phyloP scores from a whole-genome alignment of 1,140 invertebrate species.

The Homalodisca vitripennis region DNA sequence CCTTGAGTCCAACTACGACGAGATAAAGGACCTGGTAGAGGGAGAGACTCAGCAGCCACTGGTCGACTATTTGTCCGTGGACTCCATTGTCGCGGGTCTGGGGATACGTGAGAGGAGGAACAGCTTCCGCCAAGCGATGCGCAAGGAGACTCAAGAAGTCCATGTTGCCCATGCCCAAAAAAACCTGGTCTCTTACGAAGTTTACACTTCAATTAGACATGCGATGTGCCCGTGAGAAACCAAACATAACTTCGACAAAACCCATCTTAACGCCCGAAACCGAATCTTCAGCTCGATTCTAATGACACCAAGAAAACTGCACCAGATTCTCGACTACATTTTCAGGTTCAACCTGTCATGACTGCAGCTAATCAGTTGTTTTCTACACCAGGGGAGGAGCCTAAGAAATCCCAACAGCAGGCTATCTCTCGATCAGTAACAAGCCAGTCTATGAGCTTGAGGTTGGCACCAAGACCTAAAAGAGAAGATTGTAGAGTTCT shows the following conservation, averaged over 20 bases:
- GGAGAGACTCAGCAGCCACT: conserved; percentile 4
- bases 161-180: background rate
- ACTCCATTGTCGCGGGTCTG: conserved; percentile 43
- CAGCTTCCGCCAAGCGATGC: conserved; percentile 50
- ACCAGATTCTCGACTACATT: background rate
- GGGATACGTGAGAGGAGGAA: conserved; percentile 48
- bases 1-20: conserved; percentile 37
- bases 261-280: conserved; percentile 24
- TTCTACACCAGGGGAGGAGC: background rate
- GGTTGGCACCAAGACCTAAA: background rate
- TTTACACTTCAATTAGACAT: conserved; percentile 21
- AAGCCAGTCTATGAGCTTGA: background rate
- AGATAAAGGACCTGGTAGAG: conserved; percentile 26
- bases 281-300: background rate
- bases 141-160: conserved; percentile 36
- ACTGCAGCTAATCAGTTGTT: background rate
- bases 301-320: background rate
- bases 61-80: conserved; percentile 21
- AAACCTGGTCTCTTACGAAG: conserved; percentile 19
- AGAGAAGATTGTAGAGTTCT: background rate
- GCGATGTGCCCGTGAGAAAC: background rate
- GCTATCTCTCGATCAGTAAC: background rate
- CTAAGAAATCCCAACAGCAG: background rate
- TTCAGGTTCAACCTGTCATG: background rate
- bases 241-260: conserved; percentile 15